These are phyloP conservation scores for Bagarius yarrelli DNA, from an alignment of 2,113 vertebrate species.

Conservation along the genomic window DNA sequence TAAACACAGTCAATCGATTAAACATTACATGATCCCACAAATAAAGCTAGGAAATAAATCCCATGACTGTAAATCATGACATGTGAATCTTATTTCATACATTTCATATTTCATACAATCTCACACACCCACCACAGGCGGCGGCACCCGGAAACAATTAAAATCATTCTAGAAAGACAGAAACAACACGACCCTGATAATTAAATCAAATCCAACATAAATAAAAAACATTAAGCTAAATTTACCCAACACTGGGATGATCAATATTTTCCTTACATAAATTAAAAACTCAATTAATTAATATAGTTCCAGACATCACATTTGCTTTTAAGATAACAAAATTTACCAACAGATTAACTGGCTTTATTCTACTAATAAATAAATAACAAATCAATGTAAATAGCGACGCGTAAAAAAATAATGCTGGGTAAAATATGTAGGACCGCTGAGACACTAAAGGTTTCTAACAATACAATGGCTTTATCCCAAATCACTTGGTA, in stretches of 20 bases:
- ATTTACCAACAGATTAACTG: not conserved
- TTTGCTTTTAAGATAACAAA: not conserved
- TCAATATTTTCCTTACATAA: no score
- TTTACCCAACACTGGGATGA: no score
- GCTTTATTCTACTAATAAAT: not conserved
- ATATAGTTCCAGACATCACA: not conserved
- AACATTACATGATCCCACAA: no score
- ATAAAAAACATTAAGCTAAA: not conserved
- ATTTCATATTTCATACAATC: no score
- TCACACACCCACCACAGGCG: not conserved
- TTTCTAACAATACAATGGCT: constrained; percentile 14
- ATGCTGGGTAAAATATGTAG: not conserved
- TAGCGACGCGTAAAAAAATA: not conserved
- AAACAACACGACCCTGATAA: not conserved
- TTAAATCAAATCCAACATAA: not conserved
- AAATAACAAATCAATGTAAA: not conserved
- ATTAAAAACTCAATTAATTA: not conserved
- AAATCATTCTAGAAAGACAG: not conserved
- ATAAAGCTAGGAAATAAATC: no score
- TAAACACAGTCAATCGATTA: no score
- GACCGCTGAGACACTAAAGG: not conserved
- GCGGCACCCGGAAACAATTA: not conserved
- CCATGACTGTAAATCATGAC: no score
- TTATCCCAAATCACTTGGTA: not conserved
- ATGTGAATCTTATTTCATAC: no score